A percentile compares a stretch with the other conserved stretches of the same genome.
phyloP scores from a whole-genome alignment of 2,888 invertebrate species.

The Monoplex corrugatus region DNA sequence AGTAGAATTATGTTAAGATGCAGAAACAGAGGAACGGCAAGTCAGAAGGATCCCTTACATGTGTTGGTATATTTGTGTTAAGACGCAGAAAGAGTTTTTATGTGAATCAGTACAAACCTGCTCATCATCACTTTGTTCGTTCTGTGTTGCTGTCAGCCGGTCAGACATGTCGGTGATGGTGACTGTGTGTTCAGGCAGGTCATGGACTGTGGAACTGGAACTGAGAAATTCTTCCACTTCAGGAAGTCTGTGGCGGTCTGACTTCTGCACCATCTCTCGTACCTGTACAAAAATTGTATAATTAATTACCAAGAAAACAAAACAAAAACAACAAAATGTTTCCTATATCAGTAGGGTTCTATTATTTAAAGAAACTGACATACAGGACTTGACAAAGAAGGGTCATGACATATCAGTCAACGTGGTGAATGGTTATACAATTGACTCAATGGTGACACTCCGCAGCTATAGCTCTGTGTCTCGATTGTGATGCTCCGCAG shows the following conservation, averaged over 20 bases:
- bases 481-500: no score
- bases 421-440: no score
- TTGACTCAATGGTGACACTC: no score
- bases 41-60: slow-evolving; percentile 60
- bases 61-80: slow-evolving; percentile 64
- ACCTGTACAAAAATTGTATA: slow-evolving; percentile 62
- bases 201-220: slow-evolving; percentile 64
- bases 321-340: not conserved
- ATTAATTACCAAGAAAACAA: not conserved
- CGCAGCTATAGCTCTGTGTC: no score
- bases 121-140: not conserved
- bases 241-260: slow-evolving; percentile 59
- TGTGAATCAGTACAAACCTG: not conserved
- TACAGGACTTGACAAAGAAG: not conserved
- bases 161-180: slow-evolving; percentile 75
- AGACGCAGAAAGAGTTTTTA: no score
- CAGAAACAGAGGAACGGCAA: slow-evolving; percentile 53
- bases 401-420: not conserved
- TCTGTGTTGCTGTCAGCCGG: not conserved
- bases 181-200: slow-evolving; percentile 75
- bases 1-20: slow-evolving; percentile 48
- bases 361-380: not conserved
- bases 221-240: slow-evolving; percentile 64
- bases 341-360: not conserved
- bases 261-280: slow-evolving; percentile 61